Percentiles rank a stretch among this genome's conserved stretches.
phyloP scores from a whole-genome alignment of 2,888 invertebrate species.

The Pecten maximus region DNA sequence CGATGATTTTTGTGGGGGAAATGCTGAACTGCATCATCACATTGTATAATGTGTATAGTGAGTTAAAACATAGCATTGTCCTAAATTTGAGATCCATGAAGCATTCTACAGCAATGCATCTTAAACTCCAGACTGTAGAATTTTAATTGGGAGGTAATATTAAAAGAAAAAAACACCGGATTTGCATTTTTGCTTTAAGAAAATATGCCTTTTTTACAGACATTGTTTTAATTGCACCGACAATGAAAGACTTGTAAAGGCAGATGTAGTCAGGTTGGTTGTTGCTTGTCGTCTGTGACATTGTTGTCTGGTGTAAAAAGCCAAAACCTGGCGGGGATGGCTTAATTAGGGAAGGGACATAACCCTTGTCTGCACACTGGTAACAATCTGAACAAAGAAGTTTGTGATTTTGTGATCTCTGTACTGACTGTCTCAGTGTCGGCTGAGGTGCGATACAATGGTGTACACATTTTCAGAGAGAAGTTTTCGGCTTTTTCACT shows the following conservation, averaged over 20 bases:
- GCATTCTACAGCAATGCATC: not conserved
- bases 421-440: not conserved
- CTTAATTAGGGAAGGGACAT: not conserved
- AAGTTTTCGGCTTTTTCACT: not conserved
- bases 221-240: not conserved
- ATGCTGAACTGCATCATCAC: not conserved
- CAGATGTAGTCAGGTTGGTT: not conserved
- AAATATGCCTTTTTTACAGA: no score
- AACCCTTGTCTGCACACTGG: not conserved
- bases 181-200: no score
- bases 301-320: not conserved
- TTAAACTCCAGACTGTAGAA: no score
- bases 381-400: not conserved
- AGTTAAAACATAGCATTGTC: not conserved
- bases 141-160: no score
- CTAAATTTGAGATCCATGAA: not conserved
- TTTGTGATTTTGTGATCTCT: not conserved
- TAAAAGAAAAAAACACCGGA: no score
- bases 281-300: constrained; percentile 1
- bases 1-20: not conserved
- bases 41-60: not conserved
- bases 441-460: not conserved
- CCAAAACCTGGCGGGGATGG: not conserved
- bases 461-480: not conserved
- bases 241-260: not conserved